These are phyloP conservation scores for Stegastes partitus DNA, from an alignment of 2,113 vertebrate genomes.

Conservation along the genomic window DNA sequence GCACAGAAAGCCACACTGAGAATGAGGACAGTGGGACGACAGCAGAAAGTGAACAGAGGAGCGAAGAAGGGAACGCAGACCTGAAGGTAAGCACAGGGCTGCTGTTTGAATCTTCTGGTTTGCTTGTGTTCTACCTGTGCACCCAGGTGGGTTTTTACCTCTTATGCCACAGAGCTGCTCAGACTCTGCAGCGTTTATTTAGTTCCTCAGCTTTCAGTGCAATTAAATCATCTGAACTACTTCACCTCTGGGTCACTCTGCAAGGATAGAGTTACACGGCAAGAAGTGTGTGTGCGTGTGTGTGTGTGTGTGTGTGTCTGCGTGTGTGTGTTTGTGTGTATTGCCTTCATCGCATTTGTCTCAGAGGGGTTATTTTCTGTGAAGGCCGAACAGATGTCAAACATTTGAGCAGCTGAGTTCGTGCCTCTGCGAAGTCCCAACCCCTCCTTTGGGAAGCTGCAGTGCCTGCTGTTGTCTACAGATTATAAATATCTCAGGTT, in stretches of 20 bases:
- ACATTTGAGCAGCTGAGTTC: slow-evolving; percentile 50
- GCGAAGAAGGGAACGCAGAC: slow-evolving; percentile 64
- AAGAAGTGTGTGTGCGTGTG: slow-evolving; percentile 7
- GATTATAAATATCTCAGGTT: slow-evolving; percentile 61
- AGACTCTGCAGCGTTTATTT: slow-evolving; percentile 12
- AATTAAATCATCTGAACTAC: slow-evolving; percentile 28
- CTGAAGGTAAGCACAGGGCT: slow-evolving; percentile 61
- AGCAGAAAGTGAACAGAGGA: slow-evolving; percentile 36
- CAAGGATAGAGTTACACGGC: slow-evolving; percentile 33
- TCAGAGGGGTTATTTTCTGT: slow-evolving; percentile 45
- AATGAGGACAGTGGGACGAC: slow-evolving; percentile 40
- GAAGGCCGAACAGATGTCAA: slow-evolving; percentile 59
- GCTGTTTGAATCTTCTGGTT: too few species aligned
- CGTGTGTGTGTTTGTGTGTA: slow-evolving; percentile 7
- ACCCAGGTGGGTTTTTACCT: neutral
- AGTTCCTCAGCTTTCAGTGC: neutral
- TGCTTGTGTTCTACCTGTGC: too few species aligned
- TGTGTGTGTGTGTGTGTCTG: slow-evolving; percentile 6
- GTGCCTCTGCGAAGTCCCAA: neutral
- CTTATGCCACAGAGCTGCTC: neutral
- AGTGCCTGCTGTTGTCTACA: slow-evolving; percentile 33
- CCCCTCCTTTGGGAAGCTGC: slow-evolving; percentile 7
- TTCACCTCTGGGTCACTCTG: slow-evolving; percentile 3
- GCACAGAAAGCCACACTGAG: slow-evolving; percentile 21
- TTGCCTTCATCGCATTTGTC: slow-evolving; percentile 1